phyloP scores from a whole-genome alignment of 2,888 invertebrate genomes.

The Branchipolynoe longqiensis region DNA sequence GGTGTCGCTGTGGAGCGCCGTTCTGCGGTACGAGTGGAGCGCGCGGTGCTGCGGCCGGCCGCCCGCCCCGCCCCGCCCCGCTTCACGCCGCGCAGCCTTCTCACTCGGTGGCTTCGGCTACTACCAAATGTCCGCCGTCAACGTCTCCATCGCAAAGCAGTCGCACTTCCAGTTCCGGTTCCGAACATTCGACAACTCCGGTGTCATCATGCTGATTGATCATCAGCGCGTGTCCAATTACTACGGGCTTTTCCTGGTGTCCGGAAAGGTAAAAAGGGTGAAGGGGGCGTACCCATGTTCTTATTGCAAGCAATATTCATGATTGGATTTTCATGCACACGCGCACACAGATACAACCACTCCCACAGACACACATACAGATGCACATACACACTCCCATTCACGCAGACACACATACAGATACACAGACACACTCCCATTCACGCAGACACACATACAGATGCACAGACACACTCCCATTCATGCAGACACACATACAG shows the following conservation, averaged over 20 bases:
- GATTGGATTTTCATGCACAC: too few relatives aligned
- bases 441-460: too few relatives aligned
- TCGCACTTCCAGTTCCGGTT: conserved; percentile 67
- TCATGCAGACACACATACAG: too few relatives aligned
- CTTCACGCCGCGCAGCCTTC: conserved; percentile 58
- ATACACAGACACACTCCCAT: too few relatives aligned
- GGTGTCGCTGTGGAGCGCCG: conserved; percentile 68
- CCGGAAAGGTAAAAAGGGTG: conserved; percentile 20
- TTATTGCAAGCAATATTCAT: too few relatives aligned
- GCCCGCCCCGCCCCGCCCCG: conserved; percentile 23
- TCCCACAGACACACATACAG: too few relatives aligned
- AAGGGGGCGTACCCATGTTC: too few relatives aligned
- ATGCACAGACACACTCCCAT: too few relatives aligned
- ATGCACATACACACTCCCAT: too few relatives aligned
- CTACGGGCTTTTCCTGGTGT: conserved; percentile 63
- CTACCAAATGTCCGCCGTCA: conserved; percentile 16
- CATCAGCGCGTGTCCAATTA: conserved; percentile 15
- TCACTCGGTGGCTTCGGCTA: conserved; percentile 69
- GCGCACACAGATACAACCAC: too few relatives aligned
- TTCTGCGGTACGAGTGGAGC: conserved; percentile 58
- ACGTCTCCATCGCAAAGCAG: conserved; percentile 52
- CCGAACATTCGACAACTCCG: conserved; percentile 68
- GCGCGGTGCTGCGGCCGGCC: conserved; percentile 68
- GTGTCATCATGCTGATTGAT: conserved; percentile 66
- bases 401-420: too few relatives aligned